Evolutionary conservation across 2,113 vertebrate species (phyloP), one percentile per base, ranked within the genome.

Genomic region (Xyrauchen texanus): DNA sequence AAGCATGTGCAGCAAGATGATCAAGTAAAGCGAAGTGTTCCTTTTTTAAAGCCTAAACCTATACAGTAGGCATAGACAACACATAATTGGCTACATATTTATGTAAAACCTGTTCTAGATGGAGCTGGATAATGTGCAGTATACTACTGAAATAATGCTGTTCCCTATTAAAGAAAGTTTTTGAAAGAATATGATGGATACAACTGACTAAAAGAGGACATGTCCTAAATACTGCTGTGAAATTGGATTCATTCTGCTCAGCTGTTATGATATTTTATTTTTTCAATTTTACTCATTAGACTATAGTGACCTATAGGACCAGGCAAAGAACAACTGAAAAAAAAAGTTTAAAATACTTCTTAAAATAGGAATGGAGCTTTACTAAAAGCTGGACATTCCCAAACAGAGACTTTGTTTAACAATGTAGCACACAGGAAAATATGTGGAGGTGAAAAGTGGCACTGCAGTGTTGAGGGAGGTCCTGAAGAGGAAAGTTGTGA

Each of bases 191-290:
- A 70, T 44, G 51, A 81, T 78, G 66, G 12, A 62, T 68, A 42
- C 66, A 46, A 65, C 45, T 49, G 2, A 45, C 76, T 82, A 62
- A 70, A 75, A 75, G 77, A 82, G 72, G 83, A 64, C 71, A 63
- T 63, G 71, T 81, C 75, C 81, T 45, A 83, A 85, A 86, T 68
- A 52, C 79, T 34, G 21, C 21, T 51, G 78, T 83, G 73, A 85
- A 87, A 86, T 85, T 87, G 67, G 70, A 88, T 81, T 82, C 16
- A 79, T 5, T 82, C 21, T 83, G 77, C 15, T 82, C 58, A 78
- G n/a, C 51, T n/a, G 7, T 76, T 67, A 8, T 65, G 68, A 70
- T 71, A 11, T 77, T 77, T 75, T 68, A 66, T 68, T 34, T 34
- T 34, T 34, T 34, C 21, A 34, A 3, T 75, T 46, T 47, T 81